Percentiles rank a stretch among this genome's conserved stretches.
These are phyloP conservation scores for Pangasius larnaudii DNA, from an alignment of 2,797 vertebrate genomes.

Conservation along the genomic window DNA sequence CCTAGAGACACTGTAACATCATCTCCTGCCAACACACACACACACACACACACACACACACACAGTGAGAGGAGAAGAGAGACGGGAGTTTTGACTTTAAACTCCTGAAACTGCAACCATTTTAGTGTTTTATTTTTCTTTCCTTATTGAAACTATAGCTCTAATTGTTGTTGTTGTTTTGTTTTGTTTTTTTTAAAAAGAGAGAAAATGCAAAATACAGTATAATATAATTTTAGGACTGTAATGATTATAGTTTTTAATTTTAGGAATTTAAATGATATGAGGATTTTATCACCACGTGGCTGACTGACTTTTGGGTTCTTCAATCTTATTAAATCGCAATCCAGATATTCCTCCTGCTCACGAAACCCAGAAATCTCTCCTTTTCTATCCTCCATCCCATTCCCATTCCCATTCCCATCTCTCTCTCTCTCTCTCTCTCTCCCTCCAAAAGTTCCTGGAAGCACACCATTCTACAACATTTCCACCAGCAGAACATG, in stretches of 20 bases:
- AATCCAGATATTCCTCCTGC: background rate
- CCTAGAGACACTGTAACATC: background rate
- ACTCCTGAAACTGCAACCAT: background rate
- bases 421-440: background rate
- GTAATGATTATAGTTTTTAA: no score
- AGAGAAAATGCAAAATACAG: no score
- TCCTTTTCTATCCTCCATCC: background rate
- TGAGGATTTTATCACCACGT: no score
- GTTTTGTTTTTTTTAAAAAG: no score
- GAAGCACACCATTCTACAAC: constrained; percentile 14
- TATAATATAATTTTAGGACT: no score
- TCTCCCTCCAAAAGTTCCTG: constrained; percentile 23
- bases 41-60: background rate
- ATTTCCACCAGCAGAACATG: background rate
- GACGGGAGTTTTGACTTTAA: background rate
- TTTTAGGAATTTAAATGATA: no score
- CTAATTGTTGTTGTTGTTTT: no score
- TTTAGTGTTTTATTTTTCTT: no score
- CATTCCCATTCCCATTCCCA: no score
- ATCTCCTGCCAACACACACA: background rate
- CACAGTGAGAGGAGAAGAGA: background rate
- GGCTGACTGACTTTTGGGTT: no score
- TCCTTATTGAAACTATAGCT: no score
- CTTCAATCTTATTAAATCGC: background rate
- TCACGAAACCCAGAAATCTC: no score